Conservation (phyloP, 2,113 vertebrate species). For the Cariama cristata region DNA sequence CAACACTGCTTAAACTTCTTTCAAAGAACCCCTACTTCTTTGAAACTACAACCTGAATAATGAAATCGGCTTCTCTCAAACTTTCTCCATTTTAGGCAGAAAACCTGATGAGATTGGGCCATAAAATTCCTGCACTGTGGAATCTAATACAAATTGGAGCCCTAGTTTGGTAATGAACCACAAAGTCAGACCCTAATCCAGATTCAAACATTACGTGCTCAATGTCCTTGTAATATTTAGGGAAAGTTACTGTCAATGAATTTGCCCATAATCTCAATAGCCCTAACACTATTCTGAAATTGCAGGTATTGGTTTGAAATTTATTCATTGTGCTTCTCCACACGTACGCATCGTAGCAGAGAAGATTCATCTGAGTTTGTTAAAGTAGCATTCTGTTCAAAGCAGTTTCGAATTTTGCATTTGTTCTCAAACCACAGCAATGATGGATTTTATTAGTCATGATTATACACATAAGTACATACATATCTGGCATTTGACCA, state of each 20-base stretch:
- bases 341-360: neutral
- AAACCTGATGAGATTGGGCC: neutral
- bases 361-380: neutral
- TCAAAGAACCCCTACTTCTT: neutral
- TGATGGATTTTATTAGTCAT: neutral
- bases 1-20: neutral
- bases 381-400: neutral
- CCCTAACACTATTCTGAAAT: neutral
- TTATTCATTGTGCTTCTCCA: neutral
- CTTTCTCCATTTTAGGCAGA: neutral
- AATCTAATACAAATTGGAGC: neutral
- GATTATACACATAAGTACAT: neutral
- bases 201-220: neutral
- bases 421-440: conserved; percentile 20
- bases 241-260: neutral
- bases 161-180: neutral
- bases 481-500: neutral
- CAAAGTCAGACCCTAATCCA: neutral
- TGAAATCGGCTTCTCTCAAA: neutral
- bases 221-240: neutral
- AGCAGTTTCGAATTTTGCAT: neutral
- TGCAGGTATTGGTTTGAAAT: neutral
- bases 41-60: neutral
- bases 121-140: neutral
- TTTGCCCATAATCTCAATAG: neutral